These are phyloP conservation scores for Agrochola circellaris DNA, from an alignment of 2,888 invertebrate genomes.

Conservation along the genomic window DNA sequence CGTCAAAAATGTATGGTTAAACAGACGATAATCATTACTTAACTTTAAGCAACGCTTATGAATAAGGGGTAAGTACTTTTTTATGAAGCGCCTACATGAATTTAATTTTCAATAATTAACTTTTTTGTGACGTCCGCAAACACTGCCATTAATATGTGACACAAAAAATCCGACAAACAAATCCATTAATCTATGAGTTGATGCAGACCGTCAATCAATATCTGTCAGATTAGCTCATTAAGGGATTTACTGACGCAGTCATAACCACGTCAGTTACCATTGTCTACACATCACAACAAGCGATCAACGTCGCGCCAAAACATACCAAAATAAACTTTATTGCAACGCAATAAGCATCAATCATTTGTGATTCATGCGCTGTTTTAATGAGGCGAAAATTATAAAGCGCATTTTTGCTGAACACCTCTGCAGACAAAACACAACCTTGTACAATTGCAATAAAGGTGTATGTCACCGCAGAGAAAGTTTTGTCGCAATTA, in stretches of 20 bases:
- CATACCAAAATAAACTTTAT: constrained; percentile 69
- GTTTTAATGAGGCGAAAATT: constrained; percentile 78
- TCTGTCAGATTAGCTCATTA: constrained; percentile 80
- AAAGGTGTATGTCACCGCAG: constrained; percentile 38
- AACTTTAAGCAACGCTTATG: too few species aligned
- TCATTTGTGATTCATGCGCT: constrained; percentile 68
- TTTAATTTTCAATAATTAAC: constrained; percentile 24
- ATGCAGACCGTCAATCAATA: constrained; percentile 74
- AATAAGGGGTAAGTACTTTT: not conserved
- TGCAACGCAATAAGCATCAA: constrained; percentile 67
- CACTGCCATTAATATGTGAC: constrained; percentile 25
- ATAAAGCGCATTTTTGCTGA: constrained; percentile 56
- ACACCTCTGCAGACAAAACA: not conserved
- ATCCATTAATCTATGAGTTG: constrained; percentile 62
- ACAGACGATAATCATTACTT: too few species aligned
- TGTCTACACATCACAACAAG: constrained; percentile 70
- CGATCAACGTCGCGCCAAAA: constrained; percentile 66
- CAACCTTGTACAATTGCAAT: constrained; percentile 15
- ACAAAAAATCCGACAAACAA: constrained; percentile 56
- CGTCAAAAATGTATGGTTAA: too few species aligned
- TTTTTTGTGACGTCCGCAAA: constrained; percentile 31
- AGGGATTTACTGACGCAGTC: constrained; percentile 74
- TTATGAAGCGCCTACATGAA: constrained; percentile 2
- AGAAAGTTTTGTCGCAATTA: constrained; percentile 78
- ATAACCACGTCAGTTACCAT: constrained; percentile 72